Base-by-base conservation (phyloP, 2,797 vertebrate species). In the Crocidura indochinensis region DNA sequence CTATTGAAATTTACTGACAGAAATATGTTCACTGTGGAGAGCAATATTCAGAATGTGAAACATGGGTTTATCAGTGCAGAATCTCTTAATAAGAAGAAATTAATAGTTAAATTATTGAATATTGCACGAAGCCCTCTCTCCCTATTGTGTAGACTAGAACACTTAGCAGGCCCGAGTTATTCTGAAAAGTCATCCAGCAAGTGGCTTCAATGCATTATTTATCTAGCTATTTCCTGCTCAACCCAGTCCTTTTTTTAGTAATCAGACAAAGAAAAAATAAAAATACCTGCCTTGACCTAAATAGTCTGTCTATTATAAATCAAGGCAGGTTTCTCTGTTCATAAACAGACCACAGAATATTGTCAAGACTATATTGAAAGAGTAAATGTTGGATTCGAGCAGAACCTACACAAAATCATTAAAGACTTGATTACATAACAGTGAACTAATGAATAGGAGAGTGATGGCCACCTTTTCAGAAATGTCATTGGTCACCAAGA, bases 221-320 rank as follows among this genome's bases (percentile, higher is more conserved):
- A 4, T 84, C 94, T 93, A 10, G 60, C 31, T 74, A 49, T 90
- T 96, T 97, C 82, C 91, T 93, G 24, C 95, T 96, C 27, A 4
- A 20, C 87, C 27, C 74, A 60, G 38, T 86, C 73, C 83, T 73
- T 87, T 92, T 75, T 73, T 80, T 76, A 93, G 49, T 95, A 24
- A 27, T 82, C 95, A 27, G 72, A 90, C 26, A 95, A 96, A 95
- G 84, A 82, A 93, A 93, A 94, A 91, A 68, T 77, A 92, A 95
- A 94, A 95, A 94, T 94, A 69, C 69, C 93, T 87, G 90, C 93
- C 19, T 17, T 96, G 95, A 81, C 95, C 96, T 95, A 95, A 95
- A 96, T 95, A 96, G 90, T 95, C 88, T 96, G 89, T 95, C 91
- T 94, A 60, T 94, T 97, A 95, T 95, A 97, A 96, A 97, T 95